Base-by-base conservation (phyloP, 2,888 invertebrate genomes). In the Neoaliturus tenellus region DNA sequence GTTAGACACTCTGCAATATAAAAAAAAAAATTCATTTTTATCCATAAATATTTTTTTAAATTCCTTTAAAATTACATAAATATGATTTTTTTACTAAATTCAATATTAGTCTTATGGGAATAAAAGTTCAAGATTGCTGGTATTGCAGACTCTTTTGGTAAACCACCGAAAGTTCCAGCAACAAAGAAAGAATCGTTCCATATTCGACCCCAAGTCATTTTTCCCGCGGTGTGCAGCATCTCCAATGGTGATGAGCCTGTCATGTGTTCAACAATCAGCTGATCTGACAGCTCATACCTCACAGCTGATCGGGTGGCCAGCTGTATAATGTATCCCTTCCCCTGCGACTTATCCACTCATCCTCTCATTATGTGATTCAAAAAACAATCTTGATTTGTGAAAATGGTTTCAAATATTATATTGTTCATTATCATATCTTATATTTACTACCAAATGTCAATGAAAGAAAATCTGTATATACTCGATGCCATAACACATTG, bases 201-300 rank as follows among this genome's bases (percentile, higher is more conserved):
- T 51, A 23, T 51, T 23, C 51, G n/a, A 20, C 23, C 51, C 6
- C 51, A 17, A 48, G 51, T 51, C 20, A 51, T 51, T 23, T 48
- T 23, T 51, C 51, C 51, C 6, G 44, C 44, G 55, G 14, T n/a
- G 17, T 12, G 25, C 10, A 20, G 12, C 28, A 62, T 62, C 28
- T 62, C 28, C 62, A 62, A 62, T 31, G 62, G 31, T 62, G 62
- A 62, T 62, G 62, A 31, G 62, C 31, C 62, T 55, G 62, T 62
- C 62, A 62, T 62, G 31, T 62, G 62, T 62, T 62, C 31, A 4
- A 62, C 62, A 31, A 62, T 62, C 62, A 62, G 62, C 62, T 62
- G 62, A 62, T 62, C 62, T 62, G 62, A 28, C 62, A 62, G 25
- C 62, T 31, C 62, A 62, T 62, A 62, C 14, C 62, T 62, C 62